These are phyloP conservation scores for Synergus umbraculus DNA, from an alignment of 2,888 invertebrate species.

Conservation along the genomic window DNA sequence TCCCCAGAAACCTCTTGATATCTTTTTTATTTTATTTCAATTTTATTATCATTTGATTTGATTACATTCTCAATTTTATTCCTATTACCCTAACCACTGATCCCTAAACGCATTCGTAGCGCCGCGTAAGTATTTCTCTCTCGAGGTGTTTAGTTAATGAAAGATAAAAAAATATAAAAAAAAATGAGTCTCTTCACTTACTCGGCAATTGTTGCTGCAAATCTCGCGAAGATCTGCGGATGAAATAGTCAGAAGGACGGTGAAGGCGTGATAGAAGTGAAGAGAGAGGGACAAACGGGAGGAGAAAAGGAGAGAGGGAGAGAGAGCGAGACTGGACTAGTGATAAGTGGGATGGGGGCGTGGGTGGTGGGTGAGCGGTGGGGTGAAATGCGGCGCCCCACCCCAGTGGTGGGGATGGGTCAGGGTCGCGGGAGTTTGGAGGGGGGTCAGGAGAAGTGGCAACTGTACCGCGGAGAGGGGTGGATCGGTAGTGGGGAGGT, in stretches of 20 bases:
- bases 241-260: slow-evolving; percentile 57
- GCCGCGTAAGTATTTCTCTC: slow-evolving; percentile 5
- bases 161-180: slow-evolving; percentile 19
- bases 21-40: too few species aligned
- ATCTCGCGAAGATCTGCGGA: slow-evolving; percentile 46
- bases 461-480: slow-evolving; percentile 56
- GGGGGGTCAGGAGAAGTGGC: slow-evolving; percentile 40
- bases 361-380: slow-evolving; percentile 68
- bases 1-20: too few species aligned
- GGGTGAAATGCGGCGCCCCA: slow-evolving; percentile 57
- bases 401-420: slow-evolving; percentile 56
- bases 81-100: too few species aligned
- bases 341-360: slow-evolving; percentile 73
- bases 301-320: slow-evolving; percentile 35
- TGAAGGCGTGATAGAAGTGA: slow-evolving; percentile 55
- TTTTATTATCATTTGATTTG: too few species aligned
- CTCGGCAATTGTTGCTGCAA: slow-evolving; percentile 41
- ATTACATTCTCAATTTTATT: too few species aligned
- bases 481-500: slow-evolving; percentile 63
- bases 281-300: slow-evolving; percentile 53
- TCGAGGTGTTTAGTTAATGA: background rate
- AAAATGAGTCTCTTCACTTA: slow-evolving; percentile 1
- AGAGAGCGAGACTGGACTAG: slow-evolving; percentile 40
- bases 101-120: background rate
- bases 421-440: slow-evolving; percentile 51